Conservation (phyloP, 1,140 invertebrate species). For the Thalassaphorura encarpata region DNA sequence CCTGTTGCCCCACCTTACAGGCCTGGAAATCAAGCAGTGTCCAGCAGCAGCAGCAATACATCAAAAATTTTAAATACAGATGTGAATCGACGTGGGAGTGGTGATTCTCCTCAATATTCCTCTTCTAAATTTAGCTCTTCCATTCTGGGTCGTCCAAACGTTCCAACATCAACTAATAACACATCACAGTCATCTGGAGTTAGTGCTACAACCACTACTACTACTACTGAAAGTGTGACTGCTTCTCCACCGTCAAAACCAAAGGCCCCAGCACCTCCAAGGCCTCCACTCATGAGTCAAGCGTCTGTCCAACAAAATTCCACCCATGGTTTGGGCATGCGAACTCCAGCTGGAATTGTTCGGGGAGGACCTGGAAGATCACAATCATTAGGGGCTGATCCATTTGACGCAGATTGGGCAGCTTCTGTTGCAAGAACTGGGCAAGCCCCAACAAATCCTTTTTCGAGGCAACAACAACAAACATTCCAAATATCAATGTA, state of each 20-base stretch:
- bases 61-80: too few relatives aligned
- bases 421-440: constrained; percentile 18
- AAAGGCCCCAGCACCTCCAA: not conserved
- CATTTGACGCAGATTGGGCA: constrained; percentile 32
- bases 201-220: constrained; percentile 2
- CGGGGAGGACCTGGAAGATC: constrained; percentile 16
- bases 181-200: not conserved
- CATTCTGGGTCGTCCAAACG: too few relatives aligned
- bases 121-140: too few relatives aligned
- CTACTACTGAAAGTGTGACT: too few relatives aligned
- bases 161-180: not conserved
- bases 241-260: not conserved
- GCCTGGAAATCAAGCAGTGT: too few relatives aligned
- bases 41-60: too few relatives aligned
- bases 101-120: too few relatives aligned
- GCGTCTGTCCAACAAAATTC: constrained; percentile 7
- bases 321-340: not conserved
- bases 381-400: constrained; percentile 27
- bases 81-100: too few relatives aligned
- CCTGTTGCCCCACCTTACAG: too few relatives aligned
- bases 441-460: constrained; percentile 30
- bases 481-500: constrained; percentile 34
- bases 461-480: constrained; percentile 26
- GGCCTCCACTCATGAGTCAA: constrained; percentile 10
- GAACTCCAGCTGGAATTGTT: not conserved